Percentiles rank a stretch among this genome's conserved stretches.
Conservation (phyloP, 2,797 vertebrate genomes). For the Arnoldichthys spilopterus region DNA sequence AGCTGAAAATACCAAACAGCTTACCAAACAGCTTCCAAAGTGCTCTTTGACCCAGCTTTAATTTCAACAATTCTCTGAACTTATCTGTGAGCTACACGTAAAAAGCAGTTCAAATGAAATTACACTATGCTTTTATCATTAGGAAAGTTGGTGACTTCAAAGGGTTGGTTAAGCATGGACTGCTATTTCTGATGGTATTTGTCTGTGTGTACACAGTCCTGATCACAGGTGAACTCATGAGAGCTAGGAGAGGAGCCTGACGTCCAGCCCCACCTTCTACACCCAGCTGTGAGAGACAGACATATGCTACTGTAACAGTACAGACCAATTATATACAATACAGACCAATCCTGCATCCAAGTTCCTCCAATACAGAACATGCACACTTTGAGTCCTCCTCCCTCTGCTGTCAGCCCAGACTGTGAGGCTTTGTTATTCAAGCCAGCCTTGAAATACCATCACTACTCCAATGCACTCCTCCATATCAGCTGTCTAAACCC, state of each 20-base stretch:
- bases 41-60: no score
- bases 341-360: conserved; percentile 52
- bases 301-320: conserved; percentile 57
- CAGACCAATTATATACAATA: conserved; percentile 45
- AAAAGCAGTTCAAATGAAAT: no score
- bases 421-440: conserved; percentile 62
- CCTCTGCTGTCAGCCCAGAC: conserved; percentile 57
- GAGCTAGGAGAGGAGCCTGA: conserved; percentile 58
- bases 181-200: neutral
- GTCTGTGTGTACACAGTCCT: conserved; percentile 68
- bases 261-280: conserved; percentile 49
- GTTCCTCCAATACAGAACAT: conserved; percentile 42
- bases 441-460: conserved; percentile 10
- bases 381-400: conserved; percentile 66
- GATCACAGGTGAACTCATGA: conserved; percentile 65
- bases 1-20: no score
- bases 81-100: no score
- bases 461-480: conserved; percentile 1
- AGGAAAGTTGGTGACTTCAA: no score
- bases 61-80: no score
- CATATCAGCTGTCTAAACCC: conserved; percentile 3
- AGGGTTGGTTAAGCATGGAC: no score
- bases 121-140: no score
- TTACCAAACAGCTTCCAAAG: no score
- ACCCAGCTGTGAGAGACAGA: conserved; percentile 55